Evolutionary conservation across 2,113 vertebrate genomes (phyloP).

Genomic region (Micronisus gabar): DNA sequence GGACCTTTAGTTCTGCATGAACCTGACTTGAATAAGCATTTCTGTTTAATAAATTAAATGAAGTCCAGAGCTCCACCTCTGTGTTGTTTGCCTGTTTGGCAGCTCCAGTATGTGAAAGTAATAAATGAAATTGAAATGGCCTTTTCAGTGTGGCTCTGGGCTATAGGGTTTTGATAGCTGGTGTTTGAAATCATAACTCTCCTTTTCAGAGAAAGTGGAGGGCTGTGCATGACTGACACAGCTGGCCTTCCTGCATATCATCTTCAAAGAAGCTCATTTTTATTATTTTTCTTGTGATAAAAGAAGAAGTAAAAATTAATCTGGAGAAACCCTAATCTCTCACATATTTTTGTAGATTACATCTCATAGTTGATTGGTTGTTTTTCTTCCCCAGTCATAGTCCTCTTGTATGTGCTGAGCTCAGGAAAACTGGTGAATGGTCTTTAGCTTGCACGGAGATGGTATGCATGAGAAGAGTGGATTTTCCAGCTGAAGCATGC

Average conservation of each 20-base stretch:
- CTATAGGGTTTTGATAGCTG: background rate
- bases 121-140: background rate
- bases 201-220: background rate
- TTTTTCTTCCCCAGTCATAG: fast-evolving
- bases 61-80: background rate
- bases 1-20: fast-evolving
- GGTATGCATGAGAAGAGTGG: background rate
- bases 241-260: background rate
- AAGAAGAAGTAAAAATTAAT: background rate
- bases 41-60: background rate
- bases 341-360: background rate
- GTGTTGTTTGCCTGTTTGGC: background rate
- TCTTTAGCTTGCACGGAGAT: background rate
- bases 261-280: background rate
- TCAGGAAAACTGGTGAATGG: background rate
- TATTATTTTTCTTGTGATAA: background rate
- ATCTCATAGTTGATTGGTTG: background rate
- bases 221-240: background rate
- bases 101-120: background rate
- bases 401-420: background rate
- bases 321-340: background rate
- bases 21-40: background rate
- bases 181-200: background rate
- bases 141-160: background rate
- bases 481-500: background rate